Evolutionary conservation across 2,113 vertebrate genomes (phyloP).

Genomic region (Rhea pennata): DNA sequence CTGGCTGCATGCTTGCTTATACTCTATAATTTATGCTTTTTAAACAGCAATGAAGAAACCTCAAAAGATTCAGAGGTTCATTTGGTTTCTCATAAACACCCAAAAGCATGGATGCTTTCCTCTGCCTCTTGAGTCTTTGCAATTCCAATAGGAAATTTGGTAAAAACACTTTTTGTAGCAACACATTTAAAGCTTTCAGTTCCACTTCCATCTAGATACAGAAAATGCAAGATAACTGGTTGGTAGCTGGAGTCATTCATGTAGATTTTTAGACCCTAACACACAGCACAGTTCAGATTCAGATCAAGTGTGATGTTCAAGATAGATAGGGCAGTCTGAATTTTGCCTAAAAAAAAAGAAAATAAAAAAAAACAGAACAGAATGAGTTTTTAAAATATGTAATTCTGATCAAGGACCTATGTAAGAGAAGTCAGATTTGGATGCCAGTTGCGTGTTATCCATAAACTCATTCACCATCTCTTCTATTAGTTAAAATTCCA

Average conservation of each 20-base stretch:
- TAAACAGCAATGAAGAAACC: slow-evolving; percentile 26
- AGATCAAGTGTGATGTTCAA: background rate
- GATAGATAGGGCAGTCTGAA: background rate
- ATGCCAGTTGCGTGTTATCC: background rate
- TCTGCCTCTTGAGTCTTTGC: background rate
- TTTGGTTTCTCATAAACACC: slow-evolving; percentile 40
- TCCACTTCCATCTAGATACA: background rate
- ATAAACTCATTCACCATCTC: background rate
- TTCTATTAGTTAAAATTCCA: background rate
- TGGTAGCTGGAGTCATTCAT: background rate
- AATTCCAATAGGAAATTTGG: background rate
- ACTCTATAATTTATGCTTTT: slow-evolving; percentile 57
- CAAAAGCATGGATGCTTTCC: slow-evolving; percentile 38
- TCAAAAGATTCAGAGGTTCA: slow-evolving; percentile 46
- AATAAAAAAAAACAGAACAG: background rate
- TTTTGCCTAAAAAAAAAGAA: background rate
- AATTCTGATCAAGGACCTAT: background rate
- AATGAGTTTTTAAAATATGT: background rate
- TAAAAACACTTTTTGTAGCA: background rate
- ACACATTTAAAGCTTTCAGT: background rate
- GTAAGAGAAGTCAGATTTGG: background rate
- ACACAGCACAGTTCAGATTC: background rate
- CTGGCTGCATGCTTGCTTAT: slow-evolving; percentile 55
- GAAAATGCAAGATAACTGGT: background rate
- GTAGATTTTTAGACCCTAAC: background rate